Percentiles rank a stretch among this genome's conserved stretches.
These are phyloP conservation scores for Mesocricetus auratus DNA, from an alignment of 2,113 vertebrate genomes.

Conservation along the genomic window DNA sequence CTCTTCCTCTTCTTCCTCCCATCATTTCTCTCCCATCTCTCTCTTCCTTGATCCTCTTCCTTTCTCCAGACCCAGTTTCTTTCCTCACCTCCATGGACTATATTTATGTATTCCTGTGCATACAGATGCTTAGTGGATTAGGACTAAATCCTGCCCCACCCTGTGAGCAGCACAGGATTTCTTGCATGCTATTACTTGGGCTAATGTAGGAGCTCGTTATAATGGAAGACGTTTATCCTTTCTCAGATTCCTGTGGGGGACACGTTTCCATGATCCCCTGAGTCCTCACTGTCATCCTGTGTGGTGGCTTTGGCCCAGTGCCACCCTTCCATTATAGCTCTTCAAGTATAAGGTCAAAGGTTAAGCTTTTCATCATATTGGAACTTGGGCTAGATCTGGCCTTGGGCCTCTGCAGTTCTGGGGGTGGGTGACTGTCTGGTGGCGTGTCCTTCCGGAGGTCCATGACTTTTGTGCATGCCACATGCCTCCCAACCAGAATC, in stretches of 20 bases:
- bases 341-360: neutral
- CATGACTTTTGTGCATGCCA: neutral
- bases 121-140: neutral
- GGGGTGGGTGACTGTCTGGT: neutral
- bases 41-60: no score
- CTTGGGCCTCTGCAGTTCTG: neutral
- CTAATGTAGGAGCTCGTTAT: neutral
- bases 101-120: neutral
- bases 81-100: neutral
- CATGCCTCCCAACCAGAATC: neutral
- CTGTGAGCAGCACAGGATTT: neutral
- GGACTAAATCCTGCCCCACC: neutral
- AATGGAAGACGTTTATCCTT: neutral
- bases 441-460: neutral
- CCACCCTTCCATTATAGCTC: neutral
- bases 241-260: neutral
- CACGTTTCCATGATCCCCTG: neutral
- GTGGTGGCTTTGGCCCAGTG: neutral
- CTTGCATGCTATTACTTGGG: neutral
- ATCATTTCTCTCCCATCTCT: neutral
- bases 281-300: neutral
- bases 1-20: no score
- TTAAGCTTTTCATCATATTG: neutral
- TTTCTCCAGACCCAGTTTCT: neutral
- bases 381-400: neutral